Percentiles rank a stretch among this genome's conserved stretches.
Conservation (phyloP, 2,797 vertebrate genomes). For the Epinephelus awoara region DNA sequence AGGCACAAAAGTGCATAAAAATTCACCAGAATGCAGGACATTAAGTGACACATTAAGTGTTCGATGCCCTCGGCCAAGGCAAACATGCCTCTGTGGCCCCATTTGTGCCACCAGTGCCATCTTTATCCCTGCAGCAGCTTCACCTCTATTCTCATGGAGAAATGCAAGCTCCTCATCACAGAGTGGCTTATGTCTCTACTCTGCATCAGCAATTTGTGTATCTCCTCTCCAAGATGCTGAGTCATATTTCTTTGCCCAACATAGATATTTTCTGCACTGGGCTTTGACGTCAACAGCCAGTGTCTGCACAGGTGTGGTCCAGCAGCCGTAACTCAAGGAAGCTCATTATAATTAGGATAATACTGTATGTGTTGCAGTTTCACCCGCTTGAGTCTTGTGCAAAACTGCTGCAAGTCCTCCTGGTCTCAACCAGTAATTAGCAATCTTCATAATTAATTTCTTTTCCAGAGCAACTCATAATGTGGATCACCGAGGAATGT, state of each 20-base stretch:
- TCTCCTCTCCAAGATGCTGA: conserved; percentile 63
- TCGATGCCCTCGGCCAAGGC: too few species aligned
- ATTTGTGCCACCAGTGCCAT: neutral
- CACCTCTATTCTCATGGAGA: conserved; percentile 9
- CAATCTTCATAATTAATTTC: conserved; percentile 61
- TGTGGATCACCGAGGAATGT: conserved; percentile 53
- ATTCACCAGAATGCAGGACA: too few species aligned
- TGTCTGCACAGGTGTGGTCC: conserved; percentile 62
- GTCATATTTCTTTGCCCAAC: conserved; percentile 59
- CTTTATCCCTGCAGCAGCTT: conserved; percentile 19
- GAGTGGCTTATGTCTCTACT: conserved; percentile 45
- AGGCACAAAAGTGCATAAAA: too few species aligned
- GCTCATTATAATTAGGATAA: conserved; percentile 10
- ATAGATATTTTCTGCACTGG: conserved; percentile 46
- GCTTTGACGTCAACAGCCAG: conserved; percentile 52
- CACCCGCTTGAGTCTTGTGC: conserved; percentile 7
- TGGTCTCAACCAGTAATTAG: conserved; percentile 54
- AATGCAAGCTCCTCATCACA: conserved; percentile 35
- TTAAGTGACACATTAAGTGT: too few species aligned
- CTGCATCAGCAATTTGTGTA: conserved; percentile 63
- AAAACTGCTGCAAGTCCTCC: conserved; percentile 7
- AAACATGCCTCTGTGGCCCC: neutral
- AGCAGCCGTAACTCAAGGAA: neutral
- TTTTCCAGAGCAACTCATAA: conserved; percentile 54
- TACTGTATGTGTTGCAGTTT: conserved; percentile 1